A percentile compares a stretch with the other conserved stretches of the same genome.
phyloP scores from a whole-genome alignment of 92 coral and sea anemone genomes.

The Zoanthus gigantus region DNA sequence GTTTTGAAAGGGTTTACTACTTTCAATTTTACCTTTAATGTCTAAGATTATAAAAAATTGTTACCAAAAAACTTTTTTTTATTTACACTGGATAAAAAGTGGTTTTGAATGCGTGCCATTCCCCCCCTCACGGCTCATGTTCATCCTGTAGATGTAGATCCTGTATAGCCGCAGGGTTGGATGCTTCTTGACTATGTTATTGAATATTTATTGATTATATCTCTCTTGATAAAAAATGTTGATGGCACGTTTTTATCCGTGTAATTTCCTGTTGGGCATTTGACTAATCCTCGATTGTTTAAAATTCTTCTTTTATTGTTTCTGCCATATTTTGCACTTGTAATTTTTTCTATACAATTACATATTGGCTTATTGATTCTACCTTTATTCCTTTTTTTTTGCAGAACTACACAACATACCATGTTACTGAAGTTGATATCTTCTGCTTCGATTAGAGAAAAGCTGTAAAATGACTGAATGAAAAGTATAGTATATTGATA shows the following conservation, averaged over 20 bases:
- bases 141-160: not conserved
- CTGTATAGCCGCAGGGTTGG: not conserved
- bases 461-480: slow-evolving; percentile 11
- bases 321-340: not conserved
- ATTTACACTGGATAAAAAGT: not conserved
- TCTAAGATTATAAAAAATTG: not conserved
- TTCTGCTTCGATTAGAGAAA: slow-evolving; percentile 6
- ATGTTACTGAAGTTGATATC: slow-evolving; percentile 8
- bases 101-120: not conserved
- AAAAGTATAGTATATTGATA: not conserved
- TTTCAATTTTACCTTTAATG: slow-evolving; percentile 5
- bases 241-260: slow-evolving; percentile 1
- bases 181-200: not conserved
- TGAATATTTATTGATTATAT: not conserved
- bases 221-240: not conserved
- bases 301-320: not conserved
- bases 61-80: not conserved
- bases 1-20: not conserved
- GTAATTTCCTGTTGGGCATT: not conserved
- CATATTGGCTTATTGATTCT: not conserved
- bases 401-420: slow-evolving; percentile 18
- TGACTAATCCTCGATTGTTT: not conserved
- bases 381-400: not conserved
- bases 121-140: not conserved
- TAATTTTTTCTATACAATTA: not conserved